Conservation (phyloP, 2,797 vertebrate genomes). For the Avahi laniger region DNA sequence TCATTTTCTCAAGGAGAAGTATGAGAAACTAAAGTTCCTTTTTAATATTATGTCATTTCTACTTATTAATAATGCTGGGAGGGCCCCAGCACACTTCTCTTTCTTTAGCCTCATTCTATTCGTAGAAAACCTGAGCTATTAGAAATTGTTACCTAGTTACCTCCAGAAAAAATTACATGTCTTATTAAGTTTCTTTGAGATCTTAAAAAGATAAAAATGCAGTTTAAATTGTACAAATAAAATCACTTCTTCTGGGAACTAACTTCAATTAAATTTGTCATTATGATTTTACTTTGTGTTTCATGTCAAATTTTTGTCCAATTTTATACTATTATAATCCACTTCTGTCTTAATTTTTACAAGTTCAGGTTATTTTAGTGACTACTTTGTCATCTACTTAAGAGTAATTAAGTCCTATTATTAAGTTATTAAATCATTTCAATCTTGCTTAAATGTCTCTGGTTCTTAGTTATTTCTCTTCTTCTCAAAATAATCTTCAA, state of each 20-base stretch:
- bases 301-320: not conserved
- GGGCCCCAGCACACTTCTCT: not conserved
- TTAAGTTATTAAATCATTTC: conserved; percentile 51
- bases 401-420: conserved; percentile 40
- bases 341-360: conserved; percentile 22
- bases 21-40: not conserved
- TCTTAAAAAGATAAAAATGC: conserved; percentile 17
- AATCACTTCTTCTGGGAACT: conserved; percentile 19
- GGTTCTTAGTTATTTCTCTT: conserved; percentile 6
- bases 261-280: conserved; percentile 26
- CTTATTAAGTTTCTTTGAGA: not conserved
- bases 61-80: not conserved
- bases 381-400: conserved; percentile 26
- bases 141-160: not conserved
- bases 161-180: not conserved
- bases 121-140: not conserved
- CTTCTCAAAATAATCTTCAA: conserved; percentile 36
- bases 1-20: not conserved
- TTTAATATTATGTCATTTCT: not conserved
- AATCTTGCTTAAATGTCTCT: conserved; percentile 30
- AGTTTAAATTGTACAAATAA: not conserved
- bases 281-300: not conserved
- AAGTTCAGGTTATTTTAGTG: conserved; percentile 36
- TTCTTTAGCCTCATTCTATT: not conserved
- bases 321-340: conserved; percentile 24